A percentile compares a stretch with the other conserved stretches of the same genome.
Evolutionary conservation across 2,113 vertebrate genomes (phyloP).

Genomic region (Trichechus manatus): DNA sequence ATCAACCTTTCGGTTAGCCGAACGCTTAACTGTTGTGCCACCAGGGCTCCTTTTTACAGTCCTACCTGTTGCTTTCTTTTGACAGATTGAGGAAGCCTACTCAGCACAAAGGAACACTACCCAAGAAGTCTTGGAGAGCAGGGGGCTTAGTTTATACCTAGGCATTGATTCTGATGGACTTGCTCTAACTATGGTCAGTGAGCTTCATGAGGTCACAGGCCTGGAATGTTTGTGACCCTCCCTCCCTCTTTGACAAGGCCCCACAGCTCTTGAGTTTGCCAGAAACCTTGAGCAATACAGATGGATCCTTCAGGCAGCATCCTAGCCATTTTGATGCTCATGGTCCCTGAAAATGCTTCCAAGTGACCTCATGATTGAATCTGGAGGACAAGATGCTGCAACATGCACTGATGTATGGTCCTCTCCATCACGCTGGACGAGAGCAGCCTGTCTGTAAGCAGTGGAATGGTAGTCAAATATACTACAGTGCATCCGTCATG

Average conservation of each 20-base stretch:
- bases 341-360: neutral
- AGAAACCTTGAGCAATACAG: neutral
- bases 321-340: neutral
- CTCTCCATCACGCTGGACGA: accelerated
- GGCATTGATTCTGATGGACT: neutral
- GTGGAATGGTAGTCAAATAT: neutral
- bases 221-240: accelerated
- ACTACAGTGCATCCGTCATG: neutral
- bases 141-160: neutral
- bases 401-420: accelerated
- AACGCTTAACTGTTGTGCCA: neutral
- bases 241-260: neutral
- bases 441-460: neutral
- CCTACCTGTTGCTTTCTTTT: neutral
- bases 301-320: neutral
- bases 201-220: neutral
- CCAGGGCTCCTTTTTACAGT: neutral
- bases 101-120: neutral
- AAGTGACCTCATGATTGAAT: neutral
- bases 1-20: neutral
- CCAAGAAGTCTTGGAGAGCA: neutral
- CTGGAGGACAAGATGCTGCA: neutral
- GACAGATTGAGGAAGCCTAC: neutral
- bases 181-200: neutral
- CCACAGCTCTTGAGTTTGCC: neutral